phyloP scores from a whole-genome alignment of 2,888 invertebrate species.

The Aproaerema taeniolella region DNA sequence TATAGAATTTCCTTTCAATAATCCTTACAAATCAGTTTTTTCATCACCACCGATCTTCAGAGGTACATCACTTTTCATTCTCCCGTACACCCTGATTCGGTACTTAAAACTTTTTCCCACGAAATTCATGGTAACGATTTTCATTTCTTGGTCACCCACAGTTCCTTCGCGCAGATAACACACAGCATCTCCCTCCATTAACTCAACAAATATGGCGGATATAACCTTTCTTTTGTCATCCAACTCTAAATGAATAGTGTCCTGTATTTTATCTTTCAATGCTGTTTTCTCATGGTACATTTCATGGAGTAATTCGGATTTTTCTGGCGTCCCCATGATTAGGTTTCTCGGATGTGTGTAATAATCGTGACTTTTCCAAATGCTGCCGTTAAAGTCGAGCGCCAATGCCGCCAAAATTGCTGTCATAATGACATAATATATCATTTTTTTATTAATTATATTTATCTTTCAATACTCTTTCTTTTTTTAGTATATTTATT shows the following conservation, averaged over 20 bases:
- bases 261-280: conserved; percentile 9
- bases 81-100: conserved; percentile 4
- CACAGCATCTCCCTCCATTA: conserved; percentile 11
- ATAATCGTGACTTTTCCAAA: too few species aligned
- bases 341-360: conserved; percentile 1
- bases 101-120: conserved; percentile 7
- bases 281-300: conserved; percentile 6
- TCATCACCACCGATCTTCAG: too few species aligned
- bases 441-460: conserved; percentile 2
- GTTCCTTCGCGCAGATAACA: conserved; percentile 12
- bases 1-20: too few species aligned
- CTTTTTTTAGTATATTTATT: too few species aligned
- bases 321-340: background rate
- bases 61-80: background rate
- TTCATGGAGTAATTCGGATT: conserved; percentile 12
- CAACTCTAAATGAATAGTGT: conserved; percentile 9
- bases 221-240: conserved; percentile 9
- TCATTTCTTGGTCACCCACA: conserved; percentile 5
- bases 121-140: conserved; percentile 6
- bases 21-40: too few species aligned
- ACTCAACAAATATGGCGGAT: conserved; percentile 14
- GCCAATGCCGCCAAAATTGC: conserved; percentile 8
- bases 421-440: conserved; percentile 4
- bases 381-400: too few species aligned
- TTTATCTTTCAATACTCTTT: background rate